These are phyloP conservation scores for Thera britannica DNA, from an alignment of 2,888 invertebrate species.

Conservation along the genomic window DNA sequence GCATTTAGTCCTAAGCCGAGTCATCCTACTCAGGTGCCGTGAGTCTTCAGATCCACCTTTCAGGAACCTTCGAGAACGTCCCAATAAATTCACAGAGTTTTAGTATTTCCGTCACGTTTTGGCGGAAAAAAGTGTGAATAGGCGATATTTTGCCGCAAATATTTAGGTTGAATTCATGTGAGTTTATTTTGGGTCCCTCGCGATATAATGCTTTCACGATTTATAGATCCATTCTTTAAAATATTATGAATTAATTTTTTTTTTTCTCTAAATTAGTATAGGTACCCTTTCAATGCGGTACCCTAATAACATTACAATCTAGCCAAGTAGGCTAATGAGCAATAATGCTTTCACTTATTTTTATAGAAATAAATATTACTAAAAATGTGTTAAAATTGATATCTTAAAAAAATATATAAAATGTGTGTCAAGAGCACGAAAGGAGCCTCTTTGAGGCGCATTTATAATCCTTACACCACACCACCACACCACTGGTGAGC, in stretches of 20 bases:
- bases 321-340: no score
- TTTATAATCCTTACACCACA: no score
- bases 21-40: conserved; percentile 26
- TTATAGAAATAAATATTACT: no score
- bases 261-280: no score
- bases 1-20: conserved; percentile 15
- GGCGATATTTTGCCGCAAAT: conserved; percentile 37
- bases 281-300: no score
- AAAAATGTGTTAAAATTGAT: no score
- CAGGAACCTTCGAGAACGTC: conserved; percentile 25
- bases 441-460: no score
- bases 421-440: no score
- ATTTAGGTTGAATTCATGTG: conserved; percentile 28
- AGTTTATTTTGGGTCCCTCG: conserved; percentile 10
- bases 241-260: background rate
- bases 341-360: no score
- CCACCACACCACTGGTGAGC: no score
- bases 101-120: conserved; percentile 38
- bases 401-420: no score
- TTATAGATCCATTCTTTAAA: background rate
- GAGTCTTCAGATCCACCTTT: conserved; percentile 27
- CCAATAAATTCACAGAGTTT: conserved; percentile 26
- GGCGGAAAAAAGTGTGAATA: conserved; percentile 42
- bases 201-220: background rate
- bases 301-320: no score